Base-by-base conservation (phyloP, 2,888 invertebrate genomes). In the Nomada hirtipes region DNA sequence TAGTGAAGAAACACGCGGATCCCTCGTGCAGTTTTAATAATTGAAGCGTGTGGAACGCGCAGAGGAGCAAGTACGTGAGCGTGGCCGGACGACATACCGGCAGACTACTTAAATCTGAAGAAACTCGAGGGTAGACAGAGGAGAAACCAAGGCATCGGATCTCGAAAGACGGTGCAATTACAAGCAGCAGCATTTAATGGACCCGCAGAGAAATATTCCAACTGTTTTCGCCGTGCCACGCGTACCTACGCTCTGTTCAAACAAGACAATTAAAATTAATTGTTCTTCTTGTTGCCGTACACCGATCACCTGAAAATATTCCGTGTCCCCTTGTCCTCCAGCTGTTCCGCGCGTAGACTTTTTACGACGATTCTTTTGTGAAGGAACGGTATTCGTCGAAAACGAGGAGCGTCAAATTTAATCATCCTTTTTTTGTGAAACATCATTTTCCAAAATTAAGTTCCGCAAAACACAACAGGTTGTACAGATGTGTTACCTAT, bases 231-330 rank as follows among this genome's bases (percentile, higher is more conserved):
- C 88, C 87, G 88, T 87, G 89, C 90, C 87, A 85, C 79, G 79
- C 86, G 89, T 87, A 89, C 86, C 86, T 85, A 82, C 83, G 83
- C 83, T 83, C 86, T 80, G 85, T 79, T 63, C 86, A 82, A 83
- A 84, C 82, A 74, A 82, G 86, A 90, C 92, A 90, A 92, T 92
- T 92, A 92, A 92, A 91, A 91, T 91, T 91, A 91, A 92, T 91
- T 89, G 88, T 86, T 83, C 87, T 87, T 88, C 86, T 90, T 90
- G 79, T 85, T 78, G 64, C 57, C 53, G 76, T 67, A 53, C 73
- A 42, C 69, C 85, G 83, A 86, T 83, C 74, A 77, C 73, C 83
- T 85, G 79, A 86, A 85, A 82, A 78, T 84, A 72, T 76, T 63
- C 71, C 67, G 70, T 85, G 73, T 83, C 78, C 86, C 36, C 79